These are phyloP conservation scores for Dufourea novaeangliae DNA, from an alignment of 1,140 invertebrate species.

Conservation along the genomic window DNA sequence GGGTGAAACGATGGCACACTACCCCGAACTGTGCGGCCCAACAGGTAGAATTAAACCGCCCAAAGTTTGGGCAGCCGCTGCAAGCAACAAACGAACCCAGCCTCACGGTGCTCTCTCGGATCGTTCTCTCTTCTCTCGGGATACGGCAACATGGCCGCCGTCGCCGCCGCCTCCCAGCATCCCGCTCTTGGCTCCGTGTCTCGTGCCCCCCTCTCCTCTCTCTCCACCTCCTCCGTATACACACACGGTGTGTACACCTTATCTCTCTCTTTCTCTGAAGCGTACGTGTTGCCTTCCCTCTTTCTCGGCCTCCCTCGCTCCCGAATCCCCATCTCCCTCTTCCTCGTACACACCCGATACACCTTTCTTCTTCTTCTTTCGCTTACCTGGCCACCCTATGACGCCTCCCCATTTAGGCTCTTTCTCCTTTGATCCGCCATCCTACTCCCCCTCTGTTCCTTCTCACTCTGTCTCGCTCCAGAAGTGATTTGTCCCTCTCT, in stretches of 20 bases:
- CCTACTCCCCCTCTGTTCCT: constrained; percentile 6
- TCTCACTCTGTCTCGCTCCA: constrained; percentile 2
- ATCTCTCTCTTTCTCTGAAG: constrained; percentile 48
- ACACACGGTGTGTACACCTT: constrained; percentile 3
- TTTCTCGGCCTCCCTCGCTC: constrained; percentile 35
- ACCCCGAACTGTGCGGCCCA: constrained; percentile 50
- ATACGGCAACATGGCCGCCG: constrained; percentile 80
- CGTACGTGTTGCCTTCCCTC: constrained; percentile 40
- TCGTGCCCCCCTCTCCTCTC: constrained; percentile 67
- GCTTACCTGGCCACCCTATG: constrained; percentile 38
- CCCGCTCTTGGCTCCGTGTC: constrained; percentile 67
- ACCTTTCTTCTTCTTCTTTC: constrained; percentile 20
- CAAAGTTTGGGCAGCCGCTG: constrained; percentile 73
- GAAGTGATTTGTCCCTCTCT: too few relatives aligned
- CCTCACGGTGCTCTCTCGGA: constrained; percentile 77
- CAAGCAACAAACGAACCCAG: constrained; percentile 78
- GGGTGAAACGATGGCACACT: constrained; percentile 49
- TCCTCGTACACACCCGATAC: constrained; percentile 17
- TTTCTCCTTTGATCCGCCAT: constrained; percentile 33
- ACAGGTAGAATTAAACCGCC: constrained; percentile 61
- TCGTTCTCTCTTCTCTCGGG: constrained; percentile 79
- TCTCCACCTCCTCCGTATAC: constrained; percentile 31
- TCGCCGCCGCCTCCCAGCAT: constrained; percentile 77
- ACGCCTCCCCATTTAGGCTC: constrained; percentile 47
- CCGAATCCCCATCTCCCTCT: constrained; percentile 41